Conservation (phyloP, 2,113 vertebrate genomes). For the rat (Rattus norvegicus) region GRCr8 NC_086037.1:63654501-63655000, state of each 20-base stretch:
- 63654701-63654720: not conserved
- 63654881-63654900: not conserved
- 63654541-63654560: not conserved
- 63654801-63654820: not conserved
- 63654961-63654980: not conserved
- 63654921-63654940: not conserved
- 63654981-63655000: slow-evolving; percentile 39
- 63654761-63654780: not conserved
- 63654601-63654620: not conserved
- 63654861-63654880: not conserved
- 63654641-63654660: not conserved
- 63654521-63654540: not conserved
- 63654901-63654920: not conserved
- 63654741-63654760: not conserved
- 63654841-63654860: not conserved
- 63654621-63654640: accelerated
- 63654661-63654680: not conserved
- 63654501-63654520: not conserved
- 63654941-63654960: slow-evolving; percentile 7
- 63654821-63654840: not conserved
- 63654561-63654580: no score
- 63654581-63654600: not conserved
- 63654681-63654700: not conserved
- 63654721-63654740: not conserved
- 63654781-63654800: not conserved